Evolutionary conservation across 2,888 invertebrate genomes (phyloP).

Genomic region (Piscicola geometra): DNA sequence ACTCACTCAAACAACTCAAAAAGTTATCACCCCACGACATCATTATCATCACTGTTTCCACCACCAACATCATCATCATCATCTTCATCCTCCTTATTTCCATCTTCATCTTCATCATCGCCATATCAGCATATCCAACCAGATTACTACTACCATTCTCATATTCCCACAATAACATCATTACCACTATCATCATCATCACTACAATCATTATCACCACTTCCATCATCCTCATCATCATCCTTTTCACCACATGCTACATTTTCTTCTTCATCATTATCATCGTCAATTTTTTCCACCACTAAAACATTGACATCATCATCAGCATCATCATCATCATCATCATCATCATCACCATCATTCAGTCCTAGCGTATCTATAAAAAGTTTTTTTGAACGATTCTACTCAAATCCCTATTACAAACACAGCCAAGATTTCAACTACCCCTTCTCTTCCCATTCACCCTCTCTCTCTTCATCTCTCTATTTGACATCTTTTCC

Average conservation of each 20-base stretch:
- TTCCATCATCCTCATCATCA: conserved; percentile 15
- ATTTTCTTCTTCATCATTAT: conserved; percentile 3
- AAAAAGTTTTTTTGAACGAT: background rate
- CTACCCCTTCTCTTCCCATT: background rate
- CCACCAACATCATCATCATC: background rate
- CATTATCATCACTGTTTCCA: background rate
- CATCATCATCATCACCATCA: background rate
- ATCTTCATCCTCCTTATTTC: background rate
- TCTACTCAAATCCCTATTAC: background rate
- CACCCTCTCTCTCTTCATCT: too few relatives aligned
- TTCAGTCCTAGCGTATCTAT: background rate
- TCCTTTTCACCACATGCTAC: background rate
- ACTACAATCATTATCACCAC: background rate
- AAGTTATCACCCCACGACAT: background rate
- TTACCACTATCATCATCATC: background rate
- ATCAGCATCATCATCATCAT: background rate
- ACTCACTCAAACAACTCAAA: background rate
- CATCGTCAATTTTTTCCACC: background rate
- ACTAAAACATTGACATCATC: background rate
- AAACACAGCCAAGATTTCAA: background rate
- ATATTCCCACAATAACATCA: background rate
- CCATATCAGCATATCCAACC: too few relatives aligned
- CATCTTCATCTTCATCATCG: background rate
- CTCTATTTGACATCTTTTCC: too few relatives aligned
- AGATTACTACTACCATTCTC: too few relatives aligned